A percentile compares a stretch with the other conserved stretches of the same genome.
These are phyloP conservation scores for Holacanthella duospinosa DNA, from an alignment of 2,888 invertebrate genomes.

Conservation along the genomic window DNA sequence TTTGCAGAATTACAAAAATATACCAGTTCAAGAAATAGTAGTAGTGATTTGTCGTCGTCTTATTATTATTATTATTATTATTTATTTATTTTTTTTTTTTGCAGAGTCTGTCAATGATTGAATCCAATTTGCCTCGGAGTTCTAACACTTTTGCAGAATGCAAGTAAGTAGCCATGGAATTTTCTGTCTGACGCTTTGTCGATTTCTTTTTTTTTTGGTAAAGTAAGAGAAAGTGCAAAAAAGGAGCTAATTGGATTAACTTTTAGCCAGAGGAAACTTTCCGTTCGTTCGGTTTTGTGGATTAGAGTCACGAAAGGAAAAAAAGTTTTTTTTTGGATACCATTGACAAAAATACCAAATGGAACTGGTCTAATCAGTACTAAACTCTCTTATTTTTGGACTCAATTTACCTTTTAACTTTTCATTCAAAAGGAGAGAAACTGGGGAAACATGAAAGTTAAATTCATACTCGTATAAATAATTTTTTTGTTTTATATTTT, in stretches of 20 bases:
- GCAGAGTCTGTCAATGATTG: conserved; percentile 82
- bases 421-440: background rate
- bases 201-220: too few relatives aligned
- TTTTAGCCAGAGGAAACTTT: background rate
- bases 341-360: too few relatives aligned
- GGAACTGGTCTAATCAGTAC: too few relatives aligned
- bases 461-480: too few relatives aligned
- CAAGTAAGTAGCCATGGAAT: conserved; percentile 53
- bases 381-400: too few relatives aligned
- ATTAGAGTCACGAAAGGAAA: too few relatives aligned
- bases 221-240: too few relatives aligned
- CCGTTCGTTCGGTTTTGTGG: too few relatives aligned
- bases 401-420: too few relatives aligned
- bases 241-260: background rate
- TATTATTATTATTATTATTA: too few relatives aligned
- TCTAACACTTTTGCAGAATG: conserved; percentile 68
- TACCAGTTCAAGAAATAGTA: background rate
- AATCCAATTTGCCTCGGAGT: conserved; percentile 76
- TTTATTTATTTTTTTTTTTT: conserved; percentile 41
- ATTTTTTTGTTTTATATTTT: background rate
- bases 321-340: too few relatives aligned
- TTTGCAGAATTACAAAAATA: background rate
- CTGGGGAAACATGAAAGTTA: background rate
- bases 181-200: background rate
- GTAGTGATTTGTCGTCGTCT: too few relatives aligned